phyloP scores from a whole-genome alignment of 2,888 invertebrate species.

The Ophioninae sp. region DNA sequence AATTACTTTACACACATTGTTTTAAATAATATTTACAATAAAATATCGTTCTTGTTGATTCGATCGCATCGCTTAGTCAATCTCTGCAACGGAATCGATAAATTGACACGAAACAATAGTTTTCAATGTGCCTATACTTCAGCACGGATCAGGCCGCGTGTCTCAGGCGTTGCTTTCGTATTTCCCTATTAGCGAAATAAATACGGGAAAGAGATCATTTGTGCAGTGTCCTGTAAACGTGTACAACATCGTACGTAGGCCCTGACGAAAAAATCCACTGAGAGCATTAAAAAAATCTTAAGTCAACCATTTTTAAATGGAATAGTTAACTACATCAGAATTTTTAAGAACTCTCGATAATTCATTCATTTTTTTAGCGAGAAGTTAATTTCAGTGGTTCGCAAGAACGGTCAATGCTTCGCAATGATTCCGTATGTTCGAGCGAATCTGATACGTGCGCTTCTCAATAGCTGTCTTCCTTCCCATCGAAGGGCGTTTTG shows the following conservation, averaged over 20 bases:
- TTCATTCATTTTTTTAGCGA: background rate
- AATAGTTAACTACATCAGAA: background rate
- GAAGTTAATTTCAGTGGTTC: background rate
- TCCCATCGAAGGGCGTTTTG: conserved; percentile 90
- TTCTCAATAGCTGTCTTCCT: conserved; percentile 73
- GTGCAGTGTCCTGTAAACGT: conserved; percentile 25
- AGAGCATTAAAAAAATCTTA: background rate
- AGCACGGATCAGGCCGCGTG: background rate
- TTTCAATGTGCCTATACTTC: conserved; percentile 8
- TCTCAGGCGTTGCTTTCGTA: background rate
- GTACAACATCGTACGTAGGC: background rate
- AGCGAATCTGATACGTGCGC: background rate
- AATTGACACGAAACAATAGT: conserved; percentile 8
- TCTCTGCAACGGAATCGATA: background rate
- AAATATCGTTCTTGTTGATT: background rate
- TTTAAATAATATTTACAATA: conserved; percentile 27
- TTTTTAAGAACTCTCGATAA: background rate
- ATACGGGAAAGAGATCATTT: conserved; percentile 52
- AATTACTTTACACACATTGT: background rate
- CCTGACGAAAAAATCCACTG: background rate
- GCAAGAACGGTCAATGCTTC: background rate
- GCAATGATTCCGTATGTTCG: background rate
- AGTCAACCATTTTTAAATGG: background rate
- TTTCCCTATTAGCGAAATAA: conserved; percentile 28
- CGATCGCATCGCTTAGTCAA: background rate